Conservation (phyloP, 2,797 vertebrate species). For the Sebastes kiyomatsui region DNA sequence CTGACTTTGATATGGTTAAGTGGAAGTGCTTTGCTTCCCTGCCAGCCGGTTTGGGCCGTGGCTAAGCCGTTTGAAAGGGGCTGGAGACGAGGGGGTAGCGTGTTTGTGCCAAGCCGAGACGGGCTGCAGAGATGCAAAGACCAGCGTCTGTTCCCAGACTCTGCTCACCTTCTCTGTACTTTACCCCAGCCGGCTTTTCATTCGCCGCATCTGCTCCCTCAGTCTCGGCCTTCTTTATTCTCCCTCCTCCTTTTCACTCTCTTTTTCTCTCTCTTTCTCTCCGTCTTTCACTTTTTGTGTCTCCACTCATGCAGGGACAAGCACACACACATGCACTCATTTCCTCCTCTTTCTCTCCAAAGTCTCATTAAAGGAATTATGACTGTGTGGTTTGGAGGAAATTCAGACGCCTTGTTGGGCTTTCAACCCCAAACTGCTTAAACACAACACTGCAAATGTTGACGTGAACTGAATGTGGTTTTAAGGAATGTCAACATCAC, state of each 20-base stretch:
- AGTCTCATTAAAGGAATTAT: conserved; percentile 75
- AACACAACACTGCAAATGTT: conserved; percentile 28
- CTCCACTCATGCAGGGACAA: conserved; percentile 31
- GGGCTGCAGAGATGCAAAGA: conserved; percentile 56
- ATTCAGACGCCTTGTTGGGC: conserved; percentile 57
- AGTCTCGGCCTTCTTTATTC: conserved; percentile 7
- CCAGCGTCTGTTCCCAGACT: conserved; percentile 64
- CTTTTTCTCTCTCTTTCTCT: neutral
- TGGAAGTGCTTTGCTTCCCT: conserved; percentile 69
- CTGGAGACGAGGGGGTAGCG: conserved; percentile 35
- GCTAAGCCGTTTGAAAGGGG: conserved; percentile 65
- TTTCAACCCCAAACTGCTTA: conserved; percentile 31
- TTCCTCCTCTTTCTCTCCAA: conserved; percentile 61
- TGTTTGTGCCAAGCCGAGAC: conserved; percentile 64
- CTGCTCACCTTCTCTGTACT: conserved; percentile 57
- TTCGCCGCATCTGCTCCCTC: conserved; percentile 57
- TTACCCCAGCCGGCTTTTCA: conserved; percentile 58
- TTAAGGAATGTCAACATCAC: conserved; percentile 2
- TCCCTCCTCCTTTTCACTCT: conserved; percentile 12
- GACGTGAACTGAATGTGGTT: conserved; percentile 7
- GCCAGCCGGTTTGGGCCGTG: conserved; percentile 67
- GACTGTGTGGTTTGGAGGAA: conserved; percentile 68
- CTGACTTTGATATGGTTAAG: conserved; percentile 79
- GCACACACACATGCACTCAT: conserved; percentile 24
- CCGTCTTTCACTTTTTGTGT: conserved; percentile 32